Evolutionary conservation across 2,113 vertebrate species (phyloP), one percentile per base, ranked within the genome.

Genomic region (Podiceps cristatus): DNA sequence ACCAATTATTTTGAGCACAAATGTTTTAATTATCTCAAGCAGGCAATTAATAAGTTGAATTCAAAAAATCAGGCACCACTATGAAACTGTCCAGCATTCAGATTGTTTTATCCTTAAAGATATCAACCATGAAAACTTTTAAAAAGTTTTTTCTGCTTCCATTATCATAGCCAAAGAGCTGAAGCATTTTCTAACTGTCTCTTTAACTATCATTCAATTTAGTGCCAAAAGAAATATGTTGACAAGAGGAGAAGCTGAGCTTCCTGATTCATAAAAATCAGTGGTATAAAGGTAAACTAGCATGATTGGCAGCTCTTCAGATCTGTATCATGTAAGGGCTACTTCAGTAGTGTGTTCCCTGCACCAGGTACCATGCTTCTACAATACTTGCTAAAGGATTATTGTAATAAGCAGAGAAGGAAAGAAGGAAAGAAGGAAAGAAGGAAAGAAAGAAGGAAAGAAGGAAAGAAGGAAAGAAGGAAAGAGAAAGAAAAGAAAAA

Each of bases 1-100:
- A 97, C 33, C 55, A 97, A 96, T 97, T 97, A 97, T 98, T 98
- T 95, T 95, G 68, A 97, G 84, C 63, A 97, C 35, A 97, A 96
- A 91, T 96, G 62, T 52, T 97, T 97, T 96, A 97, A 97, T 98
- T 97, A 97, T 95, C 72, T 94, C 73, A 98, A 97, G 77, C 50
- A 97, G 56, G 52, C 68, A 96, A 96, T 98, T 97, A 98, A 97
- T 98, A 96, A 95, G 53, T 58, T 90, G 73, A 93, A 97, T 97
- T 97, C 10, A 94, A 93, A 76, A 95, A 89, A 94, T 94, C 44
- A 97, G 86, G 74, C 95, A 93, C 66, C 10, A 33, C 74, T 82
- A 37, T 89, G 88, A 96, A 85, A 96, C 77, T 92, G 11, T 79
- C 23, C 75, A 86, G 47, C 22, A 96, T 91, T 95, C 64, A 91